Evolutionary conservation across 2,113 vertebrate genomes (phyloP), one percentile per base, ranked within the genome.

Genomic region (Tetrao urogallus): DNA sequence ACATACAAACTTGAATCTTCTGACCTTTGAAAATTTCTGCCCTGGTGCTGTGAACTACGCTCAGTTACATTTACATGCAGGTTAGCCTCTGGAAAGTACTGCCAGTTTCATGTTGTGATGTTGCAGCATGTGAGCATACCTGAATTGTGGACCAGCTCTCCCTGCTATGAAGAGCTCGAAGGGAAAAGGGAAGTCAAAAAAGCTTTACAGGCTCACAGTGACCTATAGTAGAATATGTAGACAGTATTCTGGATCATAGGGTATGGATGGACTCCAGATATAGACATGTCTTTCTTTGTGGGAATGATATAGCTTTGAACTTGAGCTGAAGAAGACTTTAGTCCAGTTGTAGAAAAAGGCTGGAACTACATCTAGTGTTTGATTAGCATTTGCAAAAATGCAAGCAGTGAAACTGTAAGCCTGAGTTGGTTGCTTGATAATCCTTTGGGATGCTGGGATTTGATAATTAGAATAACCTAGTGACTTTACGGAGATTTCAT

Each of bases 361-460:
- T 50, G 22, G 21, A 50, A 50, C 48, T 50, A 24, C 22, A 24
- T 24, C 22, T 50, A 7, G 22, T 24, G 50, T 87, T 79, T 89
- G 90, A 82, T 92, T 81, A 74, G 42, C 72, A 8, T 88, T 16
- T 0, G 0, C 32, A 61, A 52, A 88, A 81, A 74, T 83, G 60
- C 47, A 75, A 78, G 54, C 43, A 75, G 47, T 47, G 69, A 56
- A 88, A 75, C 17, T 38, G 50, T 8, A 42, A 63, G 50, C 60
- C 47, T 72, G 80, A 81, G 76, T 40, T 43, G 42, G 47, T 40
- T 93, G 10, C 57, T 71, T 67, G 57, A 90, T 88, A 94, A 94
- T 92, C 57, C 50, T 92, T 86, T 81, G 92, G 80, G 88, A 60
- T 61, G 38, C 27, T 81, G 86, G 86, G 82, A 90, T 94, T 88